Evolutionary conservation across 2,113 vertebrate genomes (phyloP).

Genomic region (Gallinago media): DNA sequence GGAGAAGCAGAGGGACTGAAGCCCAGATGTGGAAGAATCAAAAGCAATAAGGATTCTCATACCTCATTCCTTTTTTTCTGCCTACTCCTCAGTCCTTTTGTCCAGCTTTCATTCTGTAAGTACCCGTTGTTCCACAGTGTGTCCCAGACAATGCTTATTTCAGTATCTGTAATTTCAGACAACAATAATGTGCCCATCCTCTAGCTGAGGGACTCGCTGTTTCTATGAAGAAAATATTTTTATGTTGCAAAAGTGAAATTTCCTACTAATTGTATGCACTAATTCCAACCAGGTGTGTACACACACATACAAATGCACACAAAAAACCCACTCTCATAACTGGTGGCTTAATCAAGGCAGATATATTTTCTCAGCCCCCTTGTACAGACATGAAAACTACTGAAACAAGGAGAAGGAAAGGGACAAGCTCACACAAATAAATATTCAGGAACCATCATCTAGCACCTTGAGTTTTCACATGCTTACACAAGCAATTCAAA

Average conservation of each 20-base stretch:
- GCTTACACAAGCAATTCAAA: background rate
- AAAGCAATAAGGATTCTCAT: background rate
- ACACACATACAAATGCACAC: rapidly evolving
- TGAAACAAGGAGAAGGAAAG: background rate
- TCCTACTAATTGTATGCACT: background rate
- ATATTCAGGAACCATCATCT: background rate
- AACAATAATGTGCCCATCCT: background rate
- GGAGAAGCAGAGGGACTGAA: background rate
- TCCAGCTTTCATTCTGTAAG: background rate
- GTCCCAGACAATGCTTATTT: background rate
- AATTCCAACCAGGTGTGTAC: background rate
- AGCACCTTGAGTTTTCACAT: background rate
- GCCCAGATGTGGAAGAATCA: background rate
- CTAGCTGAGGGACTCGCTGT: background rate
- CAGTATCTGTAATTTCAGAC: background rate
- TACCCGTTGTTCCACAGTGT: background rate
- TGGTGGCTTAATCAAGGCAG: background rate
- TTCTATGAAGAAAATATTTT: background rate
- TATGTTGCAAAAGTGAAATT: background rate
- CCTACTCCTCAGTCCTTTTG: background rate
- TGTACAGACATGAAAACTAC: background rate
- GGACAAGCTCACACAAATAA: background rate
- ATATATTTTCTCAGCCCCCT: background rate
- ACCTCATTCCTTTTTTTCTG: background rate
- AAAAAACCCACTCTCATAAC: rapidly evolving